These are phyloP conservation scores for Macrosteles quadrilineatus DNA, from an alignment of 1,140 invertebrate species.

Conservation along the genomic window DNA sequence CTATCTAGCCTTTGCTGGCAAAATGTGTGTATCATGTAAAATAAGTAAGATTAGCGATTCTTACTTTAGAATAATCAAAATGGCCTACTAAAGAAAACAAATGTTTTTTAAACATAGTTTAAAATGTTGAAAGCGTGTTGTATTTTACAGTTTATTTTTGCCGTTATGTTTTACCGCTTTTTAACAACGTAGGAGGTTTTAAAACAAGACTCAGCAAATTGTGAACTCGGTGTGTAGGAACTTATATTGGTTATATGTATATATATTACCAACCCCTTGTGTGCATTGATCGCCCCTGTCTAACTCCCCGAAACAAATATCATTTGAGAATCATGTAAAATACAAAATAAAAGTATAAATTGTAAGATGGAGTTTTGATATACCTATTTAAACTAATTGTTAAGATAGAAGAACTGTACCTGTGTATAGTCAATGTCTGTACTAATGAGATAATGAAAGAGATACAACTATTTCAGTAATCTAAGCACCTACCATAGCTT, in stretches of 20 bases:
- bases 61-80: conserved; percentile 31
- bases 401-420: no score
- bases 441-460: no score
- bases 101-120: conserved; percentile 24
- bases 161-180: conserved; percentile 27
- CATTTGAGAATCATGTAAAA: conserved; percentile 33
- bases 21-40: conserved; percentile 14
- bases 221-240: conserved; percentile 30
- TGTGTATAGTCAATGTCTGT: no score
- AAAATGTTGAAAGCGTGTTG: conserved; percentile 28
- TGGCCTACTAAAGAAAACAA: conserved; percentile 26
- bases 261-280: conserved; percentile 29
- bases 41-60: conserved; percentile 24
- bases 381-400: not conserved
- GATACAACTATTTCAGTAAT: no score
- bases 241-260: conserved; percentile 30
- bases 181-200: conserved; percentile 30
- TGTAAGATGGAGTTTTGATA: not conserved
- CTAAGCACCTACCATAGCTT: no score
- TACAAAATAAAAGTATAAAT: conserved; percentile 30
- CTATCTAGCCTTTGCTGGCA: no score
- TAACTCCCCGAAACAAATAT: conserved; percentile 23
- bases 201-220: conserved; percentile 27
- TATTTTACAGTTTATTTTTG: conserved; percentile 26
- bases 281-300: conserved; percentile 21